phyloP scores from a whole-genome alignment of 2,113 vertebrate genomes.

The Podilymbus podiceps region DNA sequence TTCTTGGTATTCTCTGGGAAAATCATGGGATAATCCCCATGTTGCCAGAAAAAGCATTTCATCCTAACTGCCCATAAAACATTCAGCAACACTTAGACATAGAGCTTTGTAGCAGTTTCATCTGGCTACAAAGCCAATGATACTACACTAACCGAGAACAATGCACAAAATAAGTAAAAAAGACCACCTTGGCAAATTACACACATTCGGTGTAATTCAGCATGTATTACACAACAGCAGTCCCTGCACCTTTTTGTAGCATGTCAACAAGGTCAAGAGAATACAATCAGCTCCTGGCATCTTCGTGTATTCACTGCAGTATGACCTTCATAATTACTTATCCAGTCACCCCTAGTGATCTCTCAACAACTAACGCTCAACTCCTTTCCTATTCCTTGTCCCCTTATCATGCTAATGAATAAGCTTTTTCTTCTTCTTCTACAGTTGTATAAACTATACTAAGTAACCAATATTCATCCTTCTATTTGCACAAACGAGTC shows the following conservation, averaged over 20 bases:
- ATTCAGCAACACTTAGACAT: neutral
- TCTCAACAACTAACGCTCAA: neutral
- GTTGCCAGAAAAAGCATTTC: neutral
- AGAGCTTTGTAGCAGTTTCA: neutral
- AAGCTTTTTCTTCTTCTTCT: neutral
- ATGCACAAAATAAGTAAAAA: neutral
- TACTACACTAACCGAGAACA: neutral
- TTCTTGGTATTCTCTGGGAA: neutral
- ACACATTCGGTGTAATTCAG: neutral
- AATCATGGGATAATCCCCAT: neutral
- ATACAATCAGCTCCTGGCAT: neutral
- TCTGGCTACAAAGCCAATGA: neutral
- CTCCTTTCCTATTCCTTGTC: neutral
- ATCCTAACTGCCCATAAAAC: neutral
- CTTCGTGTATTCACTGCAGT: neutral
- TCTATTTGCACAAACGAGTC: neutral
- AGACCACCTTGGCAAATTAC: neutral
- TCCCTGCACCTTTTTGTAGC: neutral
- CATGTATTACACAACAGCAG: neutral
- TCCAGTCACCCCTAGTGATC: neutral
- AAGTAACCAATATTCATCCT: neutral
- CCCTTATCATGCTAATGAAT: neutral
- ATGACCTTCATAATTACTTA: neutral
- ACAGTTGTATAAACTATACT: neutral
- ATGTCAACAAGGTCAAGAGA: neutral